These are phyloP conservation scores for Archocentrus centrarchus DNA, from an alignment of 2,113 vertebrate species.

Conservation along the genomic window DNA sequence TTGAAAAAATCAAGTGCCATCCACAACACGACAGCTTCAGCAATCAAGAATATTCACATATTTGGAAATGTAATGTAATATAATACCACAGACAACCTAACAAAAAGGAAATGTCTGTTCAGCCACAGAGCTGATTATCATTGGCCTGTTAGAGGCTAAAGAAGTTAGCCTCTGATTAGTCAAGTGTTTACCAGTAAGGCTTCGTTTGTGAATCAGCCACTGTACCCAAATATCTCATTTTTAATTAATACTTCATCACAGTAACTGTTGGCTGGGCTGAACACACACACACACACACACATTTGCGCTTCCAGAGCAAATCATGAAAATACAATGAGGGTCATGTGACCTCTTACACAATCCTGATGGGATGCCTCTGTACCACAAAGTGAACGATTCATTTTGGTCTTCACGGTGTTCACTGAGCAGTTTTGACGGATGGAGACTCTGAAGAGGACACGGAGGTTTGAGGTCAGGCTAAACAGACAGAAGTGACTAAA, in stretches of 20 bases:
- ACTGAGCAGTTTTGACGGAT: neutral
- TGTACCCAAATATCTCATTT: slow-evolving; percentile 23
- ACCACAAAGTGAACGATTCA: neutral
- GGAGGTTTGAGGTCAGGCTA: neutral
- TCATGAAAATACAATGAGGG: slow-evolving; percentile 46
- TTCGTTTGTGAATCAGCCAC: slow-evolving; percentile 5
- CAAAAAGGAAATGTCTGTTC: neutral
- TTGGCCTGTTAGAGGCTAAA: slow-evolving; percentile 10
- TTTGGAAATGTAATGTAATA: neutral
- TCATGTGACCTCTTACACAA: slow-evolving; percentile 12
- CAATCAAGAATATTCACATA: neutral
- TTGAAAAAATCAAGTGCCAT: neutral
- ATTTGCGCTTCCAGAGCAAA: neutral
- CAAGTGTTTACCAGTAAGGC: slow-evolving; percentile 43
- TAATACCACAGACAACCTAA: neutral
- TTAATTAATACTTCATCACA: slow-evolving; percentile 56
- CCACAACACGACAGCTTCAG: neutral
- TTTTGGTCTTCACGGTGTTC: neutral
- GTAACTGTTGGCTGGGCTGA: slow-evolving; percentile 6
- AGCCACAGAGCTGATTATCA: slow-evolving; percentile 4
- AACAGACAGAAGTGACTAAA: neutral
- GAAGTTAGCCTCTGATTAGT: slow-evolving; percentile 47
- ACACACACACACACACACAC: slow-evolving; percentile 7
- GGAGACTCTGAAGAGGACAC: neutral
- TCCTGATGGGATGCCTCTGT: neutral